phyloP scores from a whole-genome alignment of 2,113 vertebrate species.

The Perca schrenkii region DNA sequence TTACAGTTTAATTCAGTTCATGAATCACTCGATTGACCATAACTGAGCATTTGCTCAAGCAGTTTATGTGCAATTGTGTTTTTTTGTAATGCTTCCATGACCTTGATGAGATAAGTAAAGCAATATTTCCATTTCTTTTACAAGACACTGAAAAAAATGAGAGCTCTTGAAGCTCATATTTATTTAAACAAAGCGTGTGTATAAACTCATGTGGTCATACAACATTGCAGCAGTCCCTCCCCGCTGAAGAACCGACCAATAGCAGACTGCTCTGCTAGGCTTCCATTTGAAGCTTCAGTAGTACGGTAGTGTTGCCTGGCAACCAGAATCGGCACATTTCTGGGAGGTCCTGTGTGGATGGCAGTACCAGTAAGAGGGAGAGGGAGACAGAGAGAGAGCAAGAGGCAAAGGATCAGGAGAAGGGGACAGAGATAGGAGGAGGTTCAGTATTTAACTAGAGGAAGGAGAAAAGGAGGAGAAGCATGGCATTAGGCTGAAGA shows the following conservation, averaged over 20 bases:
- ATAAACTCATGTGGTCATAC: constrained; percentile 70
- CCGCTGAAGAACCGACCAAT: constrained; percentile 66
- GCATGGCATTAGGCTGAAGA: constrained; percentile 36
- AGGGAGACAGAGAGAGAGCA: constrained; percentile 50
- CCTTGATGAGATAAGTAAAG: constrained; percentile 33
- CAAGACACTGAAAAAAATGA: constrained; percentile 13
- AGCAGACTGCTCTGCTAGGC: constrained; percentile 46
- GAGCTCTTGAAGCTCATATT: constrained; percentile 48
- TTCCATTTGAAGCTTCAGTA: constrained; percentile 82
- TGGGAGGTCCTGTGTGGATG: constrained; percentile 81
- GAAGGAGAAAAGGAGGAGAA: constrained; percentile 31
- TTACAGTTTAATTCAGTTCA: constrained; percentile 7
- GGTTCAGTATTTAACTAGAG: constrained; percentile 33
- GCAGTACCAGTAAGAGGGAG: constrained; percentile 66
- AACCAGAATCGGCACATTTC: constrained; percentile 83
- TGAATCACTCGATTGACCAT: constrained; percentile 35
- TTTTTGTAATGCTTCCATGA: constrained; percentile 12
- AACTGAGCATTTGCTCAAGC: constrained; percentile 23
- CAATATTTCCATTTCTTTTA: not conserved
- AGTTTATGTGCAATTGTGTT: not conserved
- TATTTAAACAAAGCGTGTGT: constrained; percentile 59
- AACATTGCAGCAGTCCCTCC: constrained; percentile 72
- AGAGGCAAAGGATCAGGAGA: constrained; percentile 54
- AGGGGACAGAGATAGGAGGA: constrained; percentile 48
- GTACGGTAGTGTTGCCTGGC: constrained; percentile 84